phyloP scores from a whole-genome alignment of 2,888 invertebrate species.

The Campoletis raptor region DNA sequence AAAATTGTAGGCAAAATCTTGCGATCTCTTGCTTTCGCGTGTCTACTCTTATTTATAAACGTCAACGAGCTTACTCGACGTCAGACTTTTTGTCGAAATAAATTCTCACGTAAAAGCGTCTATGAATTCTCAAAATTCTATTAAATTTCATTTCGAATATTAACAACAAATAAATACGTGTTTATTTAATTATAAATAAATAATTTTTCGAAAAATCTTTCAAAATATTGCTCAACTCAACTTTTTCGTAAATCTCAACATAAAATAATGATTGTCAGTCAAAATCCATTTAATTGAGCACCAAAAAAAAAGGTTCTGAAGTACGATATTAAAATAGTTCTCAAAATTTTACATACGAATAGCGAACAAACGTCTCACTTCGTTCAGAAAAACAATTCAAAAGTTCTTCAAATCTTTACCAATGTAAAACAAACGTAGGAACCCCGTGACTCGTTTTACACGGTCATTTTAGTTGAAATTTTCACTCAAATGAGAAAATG shows the following conservation, averaged over 20 bases:
- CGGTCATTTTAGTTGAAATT: conserved; percentile 31
- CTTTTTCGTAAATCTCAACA: neutral
- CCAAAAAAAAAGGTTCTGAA: neutral
- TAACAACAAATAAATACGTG: neutral
- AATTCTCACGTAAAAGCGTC: conserved; percentile 67
- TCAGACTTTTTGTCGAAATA: conserved; percentile 75
- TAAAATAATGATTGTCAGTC: neutral
- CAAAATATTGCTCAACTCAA: neutral
- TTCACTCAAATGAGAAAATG: conserved; percentile 32
- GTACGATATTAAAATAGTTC: neutral
- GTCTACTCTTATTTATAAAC: conserved; percentile 79
- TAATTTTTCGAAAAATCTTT: neutral
- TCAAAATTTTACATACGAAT: conserved; percentile 3
- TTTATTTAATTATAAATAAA: neutral
- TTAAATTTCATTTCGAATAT: conserved; percentile 4
- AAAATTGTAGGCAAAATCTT: conserved; percentile 40
- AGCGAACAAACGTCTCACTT: conserved; percentile 74
- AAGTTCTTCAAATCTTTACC: conserved; percentile 12
- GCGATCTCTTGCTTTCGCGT: conserved; percentile 43
- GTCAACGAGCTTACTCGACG: conserved; percentile 69
- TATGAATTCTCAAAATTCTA: conserved; percentile 23
- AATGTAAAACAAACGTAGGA: conserved; percentile 43
- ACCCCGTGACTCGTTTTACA: conserved; percentile 31
- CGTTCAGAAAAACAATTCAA: neutral
- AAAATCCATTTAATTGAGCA: neutral